Evolutionary conservation across 2,888 invertebrate species (phyloP).

Genomic region (Apamea sordens): DNA sequence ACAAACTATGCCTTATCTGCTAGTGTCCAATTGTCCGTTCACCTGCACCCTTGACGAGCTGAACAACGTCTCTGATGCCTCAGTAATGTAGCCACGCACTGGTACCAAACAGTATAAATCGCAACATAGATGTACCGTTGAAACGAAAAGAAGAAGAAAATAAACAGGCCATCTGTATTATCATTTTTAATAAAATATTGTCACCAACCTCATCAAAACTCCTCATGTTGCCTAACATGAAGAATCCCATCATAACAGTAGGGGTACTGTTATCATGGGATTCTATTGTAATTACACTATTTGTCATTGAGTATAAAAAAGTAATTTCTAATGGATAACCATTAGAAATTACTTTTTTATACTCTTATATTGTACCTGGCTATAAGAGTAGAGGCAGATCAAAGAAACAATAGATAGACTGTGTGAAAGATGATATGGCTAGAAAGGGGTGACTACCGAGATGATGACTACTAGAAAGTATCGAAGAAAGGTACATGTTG

Average conservation of each 20-base stretch:
- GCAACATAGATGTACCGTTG: not conserved
- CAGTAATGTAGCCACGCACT: not conserved
- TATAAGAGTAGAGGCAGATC: not conserved
- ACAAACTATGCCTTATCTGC: not conserved
- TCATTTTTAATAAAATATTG: not conserved
- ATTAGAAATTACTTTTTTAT: not conserved
- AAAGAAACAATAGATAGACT: not conserved
- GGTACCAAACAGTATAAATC: not conserved
- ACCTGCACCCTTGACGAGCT: not conserved
- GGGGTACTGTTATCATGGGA: too few species aligned
- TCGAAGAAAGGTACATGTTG: not conserved
- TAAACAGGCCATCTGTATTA: not conserved
- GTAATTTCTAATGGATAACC: too few species aligned
- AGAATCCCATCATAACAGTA: not conserved
- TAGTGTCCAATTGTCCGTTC: not conserved
- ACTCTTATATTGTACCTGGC: not conserved
- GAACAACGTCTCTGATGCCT: not conserved
- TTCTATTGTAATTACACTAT: too few species aligned
- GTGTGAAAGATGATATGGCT: not conserved
- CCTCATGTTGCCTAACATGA: not conserved
- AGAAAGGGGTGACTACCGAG: not conserved
- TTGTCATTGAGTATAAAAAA: too few species aligned
- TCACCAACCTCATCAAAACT: not conserved
- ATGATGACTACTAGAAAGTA: not conserved
- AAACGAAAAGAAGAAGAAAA: not conserved